These are phyloP conservation scores for human (Homo sapiens) DNA, from an alignment of 2,113 vertebrate species.

Conservation along the genomic window DNA sequence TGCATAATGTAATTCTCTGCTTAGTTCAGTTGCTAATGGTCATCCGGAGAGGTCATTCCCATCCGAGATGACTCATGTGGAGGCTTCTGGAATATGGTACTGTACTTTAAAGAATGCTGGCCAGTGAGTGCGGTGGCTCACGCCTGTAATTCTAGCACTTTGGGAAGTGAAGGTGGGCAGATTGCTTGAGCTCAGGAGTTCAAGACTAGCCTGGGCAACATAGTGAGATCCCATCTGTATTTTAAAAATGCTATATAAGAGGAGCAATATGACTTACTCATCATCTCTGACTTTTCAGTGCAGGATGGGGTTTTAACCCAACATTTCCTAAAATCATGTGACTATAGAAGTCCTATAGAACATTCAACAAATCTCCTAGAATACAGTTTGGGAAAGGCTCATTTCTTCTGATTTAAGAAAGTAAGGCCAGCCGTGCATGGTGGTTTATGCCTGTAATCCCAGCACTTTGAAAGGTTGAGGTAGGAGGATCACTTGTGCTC, in stretches of 20 bases:
- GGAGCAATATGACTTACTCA: not conserved
- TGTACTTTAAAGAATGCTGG: slow-evolving; percentile 19
- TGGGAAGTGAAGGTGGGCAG: too few relatives aligned
- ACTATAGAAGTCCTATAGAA: not conserved
- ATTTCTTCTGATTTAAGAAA: not conserved
- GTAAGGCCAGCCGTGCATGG: not conserved
- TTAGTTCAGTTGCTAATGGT: slow-evolving; percentile 37
- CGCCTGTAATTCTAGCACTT: too few relatives aligned
- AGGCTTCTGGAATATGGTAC: slow-evolving; percentile 31
- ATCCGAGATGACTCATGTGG: slow-evolving; percentile 39
- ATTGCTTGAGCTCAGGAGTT: too few relatives aligned
- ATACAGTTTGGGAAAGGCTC: not conserved
- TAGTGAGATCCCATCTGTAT: too few relatives aligned
- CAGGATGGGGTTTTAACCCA: not conserved
- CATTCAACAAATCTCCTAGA: not conserved
- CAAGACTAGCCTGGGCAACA: too few relatives aligned
- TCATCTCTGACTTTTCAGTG: not conserved
- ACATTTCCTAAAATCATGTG: slow-evolving; percentile 4
- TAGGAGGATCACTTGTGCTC: too few relatives aligned
- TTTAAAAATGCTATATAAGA: not conserved
- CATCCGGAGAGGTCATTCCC: slow-evolving; percentile 12
- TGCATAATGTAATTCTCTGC: slow-evolving; percentile 60
- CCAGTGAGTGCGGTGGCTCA: too few relatives aligned
- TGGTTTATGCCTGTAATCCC: too few relatives aligned
- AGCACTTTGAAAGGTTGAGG: too few relatives aligned